A percentile compares a stretch with the other conserved stretches of the same genome.
Evolutionary conservation across 2,888 invertebrate species (phyloP).

Genomic region (Spodoptera picta): DNA sequence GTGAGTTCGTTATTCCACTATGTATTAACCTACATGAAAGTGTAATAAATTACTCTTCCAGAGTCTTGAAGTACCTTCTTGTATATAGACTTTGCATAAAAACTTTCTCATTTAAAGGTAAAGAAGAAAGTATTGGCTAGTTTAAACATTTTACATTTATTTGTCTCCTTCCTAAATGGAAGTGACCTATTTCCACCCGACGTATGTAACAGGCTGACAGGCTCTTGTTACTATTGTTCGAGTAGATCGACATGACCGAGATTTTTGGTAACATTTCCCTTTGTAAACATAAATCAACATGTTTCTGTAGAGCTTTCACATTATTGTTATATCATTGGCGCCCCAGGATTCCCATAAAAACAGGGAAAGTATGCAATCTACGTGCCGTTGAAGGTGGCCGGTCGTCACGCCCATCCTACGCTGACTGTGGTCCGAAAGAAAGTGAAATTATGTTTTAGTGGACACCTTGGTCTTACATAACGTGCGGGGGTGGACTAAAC

Average conservation of each 20-base stretch:
- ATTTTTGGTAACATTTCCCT: conserved; percentile 28
- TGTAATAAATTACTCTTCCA: conserved; percentile 11
- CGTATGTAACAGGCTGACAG: conserved; percentile 17
- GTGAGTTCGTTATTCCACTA: conserved; percentile 1
- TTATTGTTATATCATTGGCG: conserved; percentile 74
- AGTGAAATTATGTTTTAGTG: conserved; percentile 78
- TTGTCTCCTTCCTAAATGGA: conserved; percentile 31
- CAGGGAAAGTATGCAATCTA: conserved; percentile 86
- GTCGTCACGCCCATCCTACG: conserved; percentile 82
- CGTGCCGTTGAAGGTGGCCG: conserved; percentile 73
- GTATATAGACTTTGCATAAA: conserved; percentile 21
- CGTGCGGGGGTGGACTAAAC: conserved; percentile 35
- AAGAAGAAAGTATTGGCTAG: conserved; percentile 34
- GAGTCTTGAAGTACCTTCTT: conserved; percentile 16
- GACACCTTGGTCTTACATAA: conserved; percentile 58
- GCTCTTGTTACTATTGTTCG: conserved; percentile 22
- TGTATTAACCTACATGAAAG: conserved; percentile 6
- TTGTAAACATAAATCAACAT: conserved; percentile 23
- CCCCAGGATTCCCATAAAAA: conserved; percentile 84
- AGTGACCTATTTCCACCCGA: conserved; percentile 25
- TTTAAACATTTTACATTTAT: conserved; percentile 28
- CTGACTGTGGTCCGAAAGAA: conserved; percentile 74
- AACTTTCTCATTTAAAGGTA: conserved; percentile 28
- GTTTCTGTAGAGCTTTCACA: conserved; percentile 66
- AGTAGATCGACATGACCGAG: conserved; percentile 8